phyloP scores from a whole-genome alignment of 2,888 invertebrate species.

The Pseudoips prasinana region DNA sequence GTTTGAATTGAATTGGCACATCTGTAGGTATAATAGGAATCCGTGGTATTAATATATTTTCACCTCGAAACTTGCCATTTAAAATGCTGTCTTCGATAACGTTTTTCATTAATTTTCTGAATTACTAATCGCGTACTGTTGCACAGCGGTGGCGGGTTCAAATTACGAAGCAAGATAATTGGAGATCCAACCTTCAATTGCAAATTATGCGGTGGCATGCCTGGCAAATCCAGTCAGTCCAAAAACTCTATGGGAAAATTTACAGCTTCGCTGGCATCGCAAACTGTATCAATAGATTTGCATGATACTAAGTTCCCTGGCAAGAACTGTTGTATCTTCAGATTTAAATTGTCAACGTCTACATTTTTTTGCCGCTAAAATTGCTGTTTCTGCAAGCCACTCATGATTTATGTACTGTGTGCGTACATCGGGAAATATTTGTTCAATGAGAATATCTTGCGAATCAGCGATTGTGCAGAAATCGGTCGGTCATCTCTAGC shows the following conservation, averaged over 20 bases:
- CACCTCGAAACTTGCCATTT: slow-evolving; percentile 18
- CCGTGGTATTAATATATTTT: slow-evolving; percentile 40
- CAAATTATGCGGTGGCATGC: slow-evolving; percentile 21
- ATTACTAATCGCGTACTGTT: too few relatives aligned
- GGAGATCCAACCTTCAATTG: slow-evolving; percentile 15
- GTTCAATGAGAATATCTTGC: slow-evolving; percentile 4
- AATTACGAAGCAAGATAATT: background rate
- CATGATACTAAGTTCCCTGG: slow-evolving; percentile 2
- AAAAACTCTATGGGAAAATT: slow-evolving; percentile 22
- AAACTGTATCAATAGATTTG: slow-evolving; percentile 6
- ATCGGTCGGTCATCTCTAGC: too few relatives aligned
- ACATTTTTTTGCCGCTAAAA: slow-evolving; percentile 3
- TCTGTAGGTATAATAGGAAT: too few relatives aligned
- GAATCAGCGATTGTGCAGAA: too few relatives aligned
- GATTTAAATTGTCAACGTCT: slow-evolving; percentile 4
- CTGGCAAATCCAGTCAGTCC: slow-evolving; percentile 22
- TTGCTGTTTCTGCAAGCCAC: slow-evolving; percentile 1
- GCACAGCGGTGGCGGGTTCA: background rate
- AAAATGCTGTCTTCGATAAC: slow-evolving; percentile 5
- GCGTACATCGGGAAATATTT: slow-evolving; percentile 18
- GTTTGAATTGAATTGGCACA: too few relatives aligned
- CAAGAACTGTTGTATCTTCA: slow-evolving; percentile 3
- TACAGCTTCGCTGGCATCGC: slow-evolving; percentile 4
- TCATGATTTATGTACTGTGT: slow-evolving; percentile 16
- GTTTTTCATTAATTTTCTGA: too few relatives aligned